Conservation (phyloP, 2,113 vertebrate genomes). For the Andinoacara biseriatus region DNA sequence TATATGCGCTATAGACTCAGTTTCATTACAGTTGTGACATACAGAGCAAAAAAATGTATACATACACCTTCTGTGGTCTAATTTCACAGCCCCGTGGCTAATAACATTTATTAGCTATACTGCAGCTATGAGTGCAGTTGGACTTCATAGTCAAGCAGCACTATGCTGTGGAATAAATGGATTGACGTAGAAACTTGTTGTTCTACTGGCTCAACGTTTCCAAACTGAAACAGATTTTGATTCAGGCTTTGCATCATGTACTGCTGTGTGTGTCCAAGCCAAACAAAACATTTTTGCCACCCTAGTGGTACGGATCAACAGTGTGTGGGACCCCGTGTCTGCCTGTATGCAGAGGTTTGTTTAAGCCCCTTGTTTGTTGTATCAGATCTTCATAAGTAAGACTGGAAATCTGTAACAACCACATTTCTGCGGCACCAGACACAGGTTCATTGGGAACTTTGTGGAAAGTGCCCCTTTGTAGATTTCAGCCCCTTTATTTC, state of each 20-base stretch:
- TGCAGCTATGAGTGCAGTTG: background rate
- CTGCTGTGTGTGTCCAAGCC: background rate
- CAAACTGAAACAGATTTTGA: background rate
- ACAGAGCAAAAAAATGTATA: background rate
- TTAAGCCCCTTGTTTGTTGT: too few species aligned
- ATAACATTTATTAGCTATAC: background rate
- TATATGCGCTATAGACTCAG: constrained; percentile 5
- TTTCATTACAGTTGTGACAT: background rate
- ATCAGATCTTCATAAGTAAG: too few species aligned
- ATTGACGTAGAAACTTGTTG: too few species aligned
- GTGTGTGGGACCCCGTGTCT: too few species aligned
- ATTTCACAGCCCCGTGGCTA: background rate
- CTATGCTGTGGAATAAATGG: background rate
- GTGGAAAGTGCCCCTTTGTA: too few species aligned
- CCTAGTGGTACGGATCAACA: background rate
- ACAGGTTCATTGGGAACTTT: too few species aligned
- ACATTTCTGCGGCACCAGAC: too few species aligned
- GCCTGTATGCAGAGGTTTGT: too few species aligned
- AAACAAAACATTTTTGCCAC: background rate
- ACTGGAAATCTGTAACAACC: too few species aligned
- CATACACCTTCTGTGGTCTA: background rate
- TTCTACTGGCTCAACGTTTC: too few species aligned
- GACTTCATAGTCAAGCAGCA: background rate
- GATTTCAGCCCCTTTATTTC: too few species aligned
- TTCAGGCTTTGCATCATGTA: background rate